Conservation (phyloP, 2,113 vertebrate species). For the Pelecanus crispus region DNA sequence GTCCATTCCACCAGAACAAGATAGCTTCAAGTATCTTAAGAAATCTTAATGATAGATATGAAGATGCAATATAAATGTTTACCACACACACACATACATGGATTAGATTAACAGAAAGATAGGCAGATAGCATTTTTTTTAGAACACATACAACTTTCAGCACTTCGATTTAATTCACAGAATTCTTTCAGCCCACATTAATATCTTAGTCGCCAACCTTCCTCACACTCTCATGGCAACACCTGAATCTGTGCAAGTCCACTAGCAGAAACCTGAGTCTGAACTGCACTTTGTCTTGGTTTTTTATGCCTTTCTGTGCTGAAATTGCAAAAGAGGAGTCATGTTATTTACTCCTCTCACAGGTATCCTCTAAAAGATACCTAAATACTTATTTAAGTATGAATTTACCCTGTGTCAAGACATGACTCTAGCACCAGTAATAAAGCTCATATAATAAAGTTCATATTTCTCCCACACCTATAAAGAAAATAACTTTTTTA, state of each 20-base stretch:
- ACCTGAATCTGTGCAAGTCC: neutral
- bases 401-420: neutral
- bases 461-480: neutral
- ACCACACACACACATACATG: neutral
- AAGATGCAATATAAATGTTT: neutral
- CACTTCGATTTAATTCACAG: neutral
- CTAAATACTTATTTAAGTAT: neutral
- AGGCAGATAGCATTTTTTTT: neutral
- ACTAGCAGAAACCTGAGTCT: neutral
- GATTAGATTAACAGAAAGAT: neutral
- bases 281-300: neutral
- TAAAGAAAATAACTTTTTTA: neutral
- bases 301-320: neutral
- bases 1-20: neutral
- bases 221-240: neutral
- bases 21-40: neutral
- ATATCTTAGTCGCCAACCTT: neutral
- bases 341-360: neutral
- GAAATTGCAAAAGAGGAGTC: neutral
- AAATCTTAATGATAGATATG: neutral
- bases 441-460: neutral
- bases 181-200: neutral
- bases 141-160: neutral
- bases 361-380: neutral
- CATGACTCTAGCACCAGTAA: neutral